These are phyloP conservation scores for Danio rerio DNA, from an alignment of 2,113 vertebrate genomes.

Conservation along the genomic window GRCz12tu NC_133180.1:9050001-9050500, in stretches of 20 bases:
- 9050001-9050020: constrained; percentile 73
- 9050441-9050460: too few relatives aligned
- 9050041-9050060: constrained; percentile 62
- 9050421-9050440: too few relatives aligned
- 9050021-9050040: constrained; percentile 64
- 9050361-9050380: too few relatives aligned
- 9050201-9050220: constrained; percentile 45
- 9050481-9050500: too few relatives aligned
- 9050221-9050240: constrained; percentile 41
- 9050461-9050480: too few relatives aligned
- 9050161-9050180: constrained; percentile 41
- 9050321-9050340: too few relatives aligned
- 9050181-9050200: constrained; percentile 52
- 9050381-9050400: too few relatives aligned
- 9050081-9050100: constrained; percentile 71
- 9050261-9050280: not conserved
- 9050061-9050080: constrained; percentile 65
- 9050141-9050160: not conserved
- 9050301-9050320: not conserved
- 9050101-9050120: not conserved
- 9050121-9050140: not conserved
- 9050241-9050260: constrained; percentile 22
- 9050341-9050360: too few relatives aligned
- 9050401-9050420: too few relatives aligned
- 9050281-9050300: constrained; percentile 23